These are phyloP conservation scores for Clarias fuscus DNA, from an alignment of 2,797 vertebrate genomes.

Conservation along the genomic window DNA sequence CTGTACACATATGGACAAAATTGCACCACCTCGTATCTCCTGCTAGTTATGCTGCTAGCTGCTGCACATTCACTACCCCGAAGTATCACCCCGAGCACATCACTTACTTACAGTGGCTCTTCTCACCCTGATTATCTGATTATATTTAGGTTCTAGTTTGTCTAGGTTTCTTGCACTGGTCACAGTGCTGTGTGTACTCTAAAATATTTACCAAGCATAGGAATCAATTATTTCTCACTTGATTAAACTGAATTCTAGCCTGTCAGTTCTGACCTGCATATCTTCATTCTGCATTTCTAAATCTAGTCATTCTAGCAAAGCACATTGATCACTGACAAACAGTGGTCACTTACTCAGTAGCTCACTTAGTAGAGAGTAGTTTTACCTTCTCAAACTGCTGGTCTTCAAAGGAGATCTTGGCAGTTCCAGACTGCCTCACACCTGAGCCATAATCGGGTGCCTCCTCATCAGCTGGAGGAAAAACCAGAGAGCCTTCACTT, in stretches of 20 bases:
- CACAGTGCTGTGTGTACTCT: not conserved
- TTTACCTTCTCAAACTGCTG: conserved; percentile 96
- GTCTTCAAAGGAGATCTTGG: conserved; percentile 95
- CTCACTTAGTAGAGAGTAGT: not conserved
- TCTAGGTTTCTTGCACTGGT: too few relatives aligned
- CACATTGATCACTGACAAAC: not conserved
- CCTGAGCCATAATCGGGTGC: conserved; percentile 95
- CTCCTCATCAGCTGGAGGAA: conserved; percentile 90
- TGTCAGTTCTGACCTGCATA: too few relatives aligned
- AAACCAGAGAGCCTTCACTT: conserved; percentile 73
- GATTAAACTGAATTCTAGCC: not conserved
- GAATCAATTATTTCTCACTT: not conserved
- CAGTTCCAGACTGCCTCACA: conserved; percentile 91
- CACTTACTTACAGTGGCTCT: too few relatives aligned
- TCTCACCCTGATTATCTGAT: too few relatives aligned
- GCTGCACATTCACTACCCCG: too few relatives aligned
- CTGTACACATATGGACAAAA: too few relatives aligned
- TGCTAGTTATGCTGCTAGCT: too few relatives aligned
- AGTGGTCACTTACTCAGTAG: not conserved
- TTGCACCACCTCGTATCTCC: too few relatives aligned
- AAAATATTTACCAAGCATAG: not conserved
- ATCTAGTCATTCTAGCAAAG: not conserved
- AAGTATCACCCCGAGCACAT: too few relatives aligned
- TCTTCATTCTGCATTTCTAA: not conserved
- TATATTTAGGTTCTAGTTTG: too few relatives aligned